Conservation (phyloP, 1,140 invertebrate species). For the Orchesella cincta region DNA sequence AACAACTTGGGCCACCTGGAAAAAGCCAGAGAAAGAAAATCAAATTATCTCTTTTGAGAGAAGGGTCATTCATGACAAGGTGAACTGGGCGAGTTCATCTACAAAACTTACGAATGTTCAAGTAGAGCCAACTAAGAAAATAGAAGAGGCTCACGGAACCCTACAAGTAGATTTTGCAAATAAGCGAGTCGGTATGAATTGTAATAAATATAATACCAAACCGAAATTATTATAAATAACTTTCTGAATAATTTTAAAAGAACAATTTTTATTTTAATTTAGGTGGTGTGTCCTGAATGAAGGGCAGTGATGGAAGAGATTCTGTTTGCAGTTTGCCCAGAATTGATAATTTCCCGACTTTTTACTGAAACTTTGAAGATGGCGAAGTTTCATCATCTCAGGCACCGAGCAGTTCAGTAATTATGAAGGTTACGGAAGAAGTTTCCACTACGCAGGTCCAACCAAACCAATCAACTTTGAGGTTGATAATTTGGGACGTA, state of each 20-base stretch:
- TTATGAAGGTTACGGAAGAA: conserved; percentile 79
- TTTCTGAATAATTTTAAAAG: too few species aligned
- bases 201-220: too few species aligned
- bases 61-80: not conserved
- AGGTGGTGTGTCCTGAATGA: conserved; percentile 87
- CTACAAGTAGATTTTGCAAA: conserved; percentile 22
- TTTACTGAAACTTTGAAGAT: conserved; percentile 80
- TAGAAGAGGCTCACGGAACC: not conserved
- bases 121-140: not conserved
- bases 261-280: too few species aligned
- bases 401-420: conserved; percentile 80
- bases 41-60: not conserved
- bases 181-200: not conserved
- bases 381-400: conserved; percentile 82
- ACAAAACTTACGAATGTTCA: not conserved
- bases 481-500: conserved; percentile 71
- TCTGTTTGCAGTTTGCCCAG: conserved; percentile 90
- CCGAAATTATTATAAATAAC: too few species aligned
- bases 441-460: conserved; percentile 76
- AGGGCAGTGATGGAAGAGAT: conserved; percentile 98
- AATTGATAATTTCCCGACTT: conserved; percentile 82
- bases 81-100: not conserved
- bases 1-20: not conserved
- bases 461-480: conserved; percentile 59
- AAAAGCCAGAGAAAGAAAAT: not conserved